A percentile compares a stretch with the other conserved stretches of the same genome.
Evolutionary conservation across 2,797 vertebrate species (phyloP).

Genomic region (Rhinella marina): DNA sequence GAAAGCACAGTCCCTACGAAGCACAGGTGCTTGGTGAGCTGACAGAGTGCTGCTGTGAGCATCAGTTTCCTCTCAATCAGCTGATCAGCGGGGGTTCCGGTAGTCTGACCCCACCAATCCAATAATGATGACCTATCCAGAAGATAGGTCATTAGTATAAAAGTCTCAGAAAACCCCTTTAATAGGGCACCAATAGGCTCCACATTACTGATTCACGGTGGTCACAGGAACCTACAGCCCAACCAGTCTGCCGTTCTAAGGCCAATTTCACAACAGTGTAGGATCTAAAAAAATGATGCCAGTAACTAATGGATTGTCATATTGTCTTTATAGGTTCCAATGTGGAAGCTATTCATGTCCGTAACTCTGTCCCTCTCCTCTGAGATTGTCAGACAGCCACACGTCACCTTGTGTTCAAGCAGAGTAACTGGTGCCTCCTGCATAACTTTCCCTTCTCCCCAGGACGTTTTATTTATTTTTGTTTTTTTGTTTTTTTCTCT

Average conservation of each 20-base stretch:
- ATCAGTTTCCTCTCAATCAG: too few relatives aligned
- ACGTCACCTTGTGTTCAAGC: constrained; percentile 57
- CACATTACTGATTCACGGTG: not conserved
- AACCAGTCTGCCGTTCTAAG: not conserved
- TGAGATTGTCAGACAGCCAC: constrained; percentile 56
- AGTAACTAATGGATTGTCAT: not conserved
- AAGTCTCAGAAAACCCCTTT: too few relatives aligned
- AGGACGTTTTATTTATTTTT: constrained; percentile 62
- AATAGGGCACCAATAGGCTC: not conserved
- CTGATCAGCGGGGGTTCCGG: too few relatives aligned
- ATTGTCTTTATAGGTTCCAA: constrained; percentile 43
- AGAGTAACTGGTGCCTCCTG: constrained; percentile 54
- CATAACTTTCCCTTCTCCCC: constrained; percentile 53
- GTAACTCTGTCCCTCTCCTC: constrained; percentile 51
- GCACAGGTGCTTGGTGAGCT: too few relatives aligned
- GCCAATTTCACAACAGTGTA: not conserved
- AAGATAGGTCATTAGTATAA: too few relatives aligned
- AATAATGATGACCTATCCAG: too few relatives aligned
- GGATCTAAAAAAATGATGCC: not conserved
- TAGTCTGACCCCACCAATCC: too few relatives aligned
- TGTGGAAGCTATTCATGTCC: constrained; percentile 52
- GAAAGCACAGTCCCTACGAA: too few relatives aligned
- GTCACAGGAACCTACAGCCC: not conserved
- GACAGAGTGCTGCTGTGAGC: too few relatives aligned
- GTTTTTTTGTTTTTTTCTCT: constrained; percentile 46